Conservation (phyloP, 2,888 invertebrate genomes). For the Cecidostiba fungosa region DNA sequence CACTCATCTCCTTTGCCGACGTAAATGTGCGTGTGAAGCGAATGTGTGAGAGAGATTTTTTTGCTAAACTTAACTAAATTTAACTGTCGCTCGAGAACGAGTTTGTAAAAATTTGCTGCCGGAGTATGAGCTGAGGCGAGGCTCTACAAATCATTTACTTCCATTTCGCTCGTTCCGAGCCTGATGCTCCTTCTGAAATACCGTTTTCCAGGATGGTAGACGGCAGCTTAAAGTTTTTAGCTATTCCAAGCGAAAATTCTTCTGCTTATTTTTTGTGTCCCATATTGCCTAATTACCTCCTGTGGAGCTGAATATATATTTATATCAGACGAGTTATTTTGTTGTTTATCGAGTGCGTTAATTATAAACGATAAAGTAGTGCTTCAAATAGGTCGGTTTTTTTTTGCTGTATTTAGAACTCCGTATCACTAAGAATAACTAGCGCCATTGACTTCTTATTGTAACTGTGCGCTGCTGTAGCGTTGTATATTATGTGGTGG, state of each 20-base stretch:
- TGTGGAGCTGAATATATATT: neutral
- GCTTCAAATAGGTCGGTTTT: neutral
- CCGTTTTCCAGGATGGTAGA: neutral
- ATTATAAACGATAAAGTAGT: neutral
- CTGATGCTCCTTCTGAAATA: neutral
- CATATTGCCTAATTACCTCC: slow-evolving; percentile 8
- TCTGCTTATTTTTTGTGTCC: neutral
- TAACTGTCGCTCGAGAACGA: slow-evolving; percentile 14
- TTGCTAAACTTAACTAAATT: slow-evolving; percentile 29
- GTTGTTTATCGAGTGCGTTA: neutral
- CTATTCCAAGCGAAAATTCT: slow-evolving; percentile 36
- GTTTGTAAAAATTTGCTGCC: slow-evolving; percentile 13
- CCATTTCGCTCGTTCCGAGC: slow-evolving; percentile 11
- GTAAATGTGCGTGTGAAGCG: neutral
- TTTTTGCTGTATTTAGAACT: neutral
- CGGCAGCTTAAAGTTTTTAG: slow-evolving; percentile 17
- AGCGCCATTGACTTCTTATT: neutral
- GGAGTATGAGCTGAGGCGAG: neutral
- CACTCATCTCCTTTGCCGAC: neutral
- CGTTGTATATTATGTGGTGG: no score
- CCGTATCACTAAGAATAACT: slow-evolving; percentile 4
- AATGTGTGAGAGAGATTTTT: neutral
- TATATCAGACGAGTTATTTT: neutral
- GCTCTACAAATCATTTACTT: slow-evolving; percentile 34
- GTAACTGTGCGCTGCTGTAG: no score